Conservation (phyloP, 2,113 vertebrate species). For the Serilophus lunatus region DNA sequence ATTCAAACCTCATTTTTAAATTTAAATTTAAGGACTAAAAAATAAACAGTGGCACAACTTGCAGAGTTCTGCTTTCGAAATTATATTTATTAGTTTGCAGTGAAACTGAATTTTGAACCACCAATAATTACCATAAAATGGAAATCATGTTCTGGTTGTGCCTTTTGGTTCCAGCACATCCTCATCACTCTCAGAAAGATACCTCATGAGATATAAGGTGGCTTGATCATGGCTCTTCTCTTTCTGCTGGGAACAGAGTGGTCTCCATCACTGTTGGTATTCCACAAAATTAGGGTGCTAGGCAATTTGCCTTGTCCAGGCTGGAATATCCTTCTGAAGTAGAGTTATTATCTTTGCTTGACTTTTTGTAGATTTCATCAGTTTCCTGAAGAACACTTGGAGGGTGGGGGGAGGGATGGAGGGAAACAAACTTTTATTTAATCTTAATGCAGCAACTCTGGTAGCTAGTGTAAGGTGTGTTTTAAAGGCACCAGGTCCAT, state of each 20-base stretch:
- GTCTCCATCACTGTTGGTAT: not conserved
- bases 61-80: not conserved
- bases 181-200: not conserved
- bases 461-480: not conserved
- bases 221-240: not conserved
- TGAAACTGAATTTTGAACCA: not conserved
- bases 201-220: not conserved
- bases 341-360: not conserved
- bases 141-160: not conserved
- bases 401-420: too few species aligned
- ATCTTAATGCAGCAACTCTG: not conserved
- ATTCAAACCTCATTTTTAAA: not conserved
- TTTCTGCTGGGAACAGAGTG: not conserved
- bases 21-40: not conserved
- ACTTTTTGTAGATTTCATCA: not conserved
- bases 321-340: not conserved
- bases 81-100: not conserved
- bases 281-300: not conserved
- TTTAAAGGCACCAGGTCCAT: not conserved
- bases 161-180: not conserved
- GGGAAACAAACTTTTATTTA: not conserved
- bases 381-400: not conserved
- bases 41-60: not conserved
- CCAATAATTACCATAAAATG: not conserved
- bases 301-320: not conserved